Base-by-base conservation (phyloP, 1,140 invertebrate genomes). In the Hycleus cichorii region DNA sequence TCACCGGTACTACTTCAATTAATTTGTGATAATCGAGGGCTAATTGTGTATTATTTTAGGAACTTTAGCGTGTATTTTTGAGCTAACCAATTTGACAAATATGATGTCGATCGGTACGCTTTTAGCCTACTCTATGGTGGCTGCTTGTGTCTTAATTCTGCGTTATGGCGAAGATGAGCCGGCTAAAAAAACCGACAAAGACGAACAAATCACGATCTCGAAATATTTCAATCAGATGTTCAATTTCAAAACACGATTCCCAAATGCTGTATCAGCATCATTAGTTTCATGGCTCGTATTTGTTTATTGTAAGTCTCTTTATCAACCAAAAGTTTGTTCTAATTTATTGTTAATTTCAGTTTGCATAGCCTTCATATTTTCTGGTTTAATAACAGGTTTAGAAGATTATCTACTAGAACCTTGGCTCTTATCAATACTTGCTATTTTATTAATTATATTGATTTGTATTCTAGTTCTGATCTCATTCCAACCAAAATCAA, bases 61-160 rank as follows among this genome's bases (percentile, higher is more conserved):
- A 45, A 58, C 84, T 10, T 78, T 93, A 72, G 88, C 90, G 5
- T 81, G 85, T 56, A 72, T 93, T 43, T 92, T 93, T 68, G 81
- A 91, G 62, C 72, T 92, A 1, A 77, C 79, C 38, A 83, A 88
- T 67, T 74, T 93, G 2, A 83, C 91, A 11, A 85, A 89, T 58
- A 91, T 93, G 88, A 90, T 93, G 88, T 90, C 88, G 4, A 92
- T 93, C 66, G 90, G 90, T 45, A 93, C 91, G 2, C 71, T 93
- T 4, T 71, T 92, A 48, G 90, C 90, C 10, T 93, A 93, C 73
- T 87, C 88, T 0, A 84, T 93, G 64, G 91, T 93, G 2, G 87
- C 88, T n/a, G 79, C 84, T 11, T 91, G 86, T 70, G 88, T 93
- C 1, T 75, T 93, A 3, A 80, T 93, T 64, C 73, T 93, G 44